Conservation (phyloP, 2,797 vertebrate species). For the Periparus ater region DNA sequence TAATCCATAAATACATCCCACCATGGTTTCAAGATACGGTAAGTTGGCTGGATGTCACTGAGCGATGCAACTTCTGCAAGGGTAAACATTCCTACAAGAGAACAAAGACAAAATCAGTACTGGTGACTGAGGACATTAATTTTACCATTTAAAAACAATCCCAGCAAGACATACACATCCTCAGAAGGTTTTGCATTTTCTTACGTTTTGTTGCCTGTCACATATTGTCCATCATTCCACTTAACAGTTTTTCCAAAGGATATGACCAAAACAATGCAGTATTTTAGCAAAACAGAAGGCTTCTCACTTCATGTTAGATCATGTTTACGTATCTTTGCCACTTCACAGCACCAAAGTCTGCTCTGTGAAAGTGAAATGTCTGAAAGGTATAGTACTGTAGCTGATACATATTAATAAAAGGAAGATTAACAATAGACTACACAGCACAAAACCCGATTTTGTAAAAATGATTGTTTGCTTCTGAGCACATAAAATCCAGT, state of each 20-base stretch:
- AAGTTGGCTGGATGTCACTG: conserved; percentile 98
- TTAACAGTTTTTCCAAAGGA: background rate
- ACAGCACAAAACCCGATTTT: background rate
- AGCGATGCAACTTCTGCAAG: conserved; percentile 98
- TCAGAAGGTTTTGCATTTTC: background rate
- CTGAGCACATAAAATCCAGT: background rate
- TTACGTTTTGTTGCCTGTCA: background rate
- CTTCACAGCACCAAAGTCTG: background rate
- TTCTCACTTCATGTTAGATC: background rate
- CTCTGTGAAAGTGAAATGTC: background rate
- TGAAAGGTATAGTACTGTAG: background rate
- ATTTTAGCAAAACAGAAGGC: background rate
- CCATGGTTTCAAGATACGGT: conserved; percentile 99
- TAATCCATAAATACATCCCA: conserved; percentile 99
- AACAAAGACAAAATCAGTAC: conserved; percentile 47
- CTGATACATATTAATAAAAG: background rate
- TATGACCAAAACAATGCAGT: background rate
- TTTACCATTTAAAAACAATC: background rate
- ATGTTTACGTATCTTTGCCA: background rate
- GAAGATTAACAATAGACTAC: background rate
- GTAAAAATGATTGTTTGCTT: background rate
- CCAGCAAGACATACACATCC: background rate
- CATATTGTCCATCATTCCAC: background rate
- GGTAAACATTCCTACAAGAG: conserved; percentile 96
- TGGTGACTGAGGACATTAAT: background rate